phyloP scores from a whole-genome alignment of 2,797 vertebrate genomes.

The Rhinogobio ventralis region DNA sequence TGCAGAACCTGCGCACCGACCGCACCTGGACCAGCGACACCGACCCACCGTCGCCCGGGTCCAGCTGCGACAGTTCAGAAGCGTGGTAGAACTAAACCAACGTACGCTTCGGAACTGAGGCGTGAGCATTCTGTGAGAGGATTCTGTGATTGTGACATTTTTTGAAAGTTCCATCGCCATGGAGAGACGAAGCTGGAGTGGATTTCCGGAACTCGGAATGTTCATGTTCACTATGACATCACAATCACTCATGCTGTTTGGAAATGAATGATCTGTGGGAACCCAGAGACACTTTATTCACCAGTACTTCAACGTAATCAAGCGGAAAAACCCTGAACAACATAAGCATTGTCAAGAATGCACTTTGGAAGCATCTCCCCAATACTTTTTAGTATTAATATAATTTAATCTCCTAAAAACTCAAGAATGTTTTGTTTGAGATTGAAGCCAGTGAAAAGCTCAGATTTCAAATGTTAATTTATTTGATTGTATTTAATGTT shows the following conservation, averaged over 20 bases:
- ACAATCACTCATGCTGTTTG: background rate
- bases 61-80: constrained; percentile 81
- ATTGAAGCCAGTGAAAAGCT: background rate
- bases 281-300: background rate
- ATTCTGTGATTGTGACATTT: constrained; percentile 13
- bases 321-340: background rate
- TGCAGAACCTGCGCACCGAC: constrained; percentile 78
- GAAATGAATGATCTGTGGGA: constrained; percentile 7
- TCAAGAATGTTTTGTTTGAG: constrained; percentile 15
- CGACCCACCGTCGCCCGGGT: constrained; percentile 81
- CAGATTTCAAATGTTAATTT: constrained; percentile 1
- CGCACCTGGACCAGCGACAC: constrained; percentile 80
- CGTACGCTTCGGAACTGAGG: no score
- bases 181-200: constrained; percentile 15
- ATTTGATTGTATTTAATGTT: constrained; percentile 38
- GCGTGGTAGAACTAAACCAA: constrained; percentile 75
- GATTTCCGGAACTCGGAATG: constrained; percentile 1
- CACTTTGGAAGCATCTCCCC: constrained; percentile 38
- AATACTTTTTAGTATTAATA: constrained; percentile 24
- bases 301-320: background rate
- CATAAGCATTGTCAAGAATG: constrained; percentile 26
- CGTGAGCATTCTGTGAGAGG: background rate
- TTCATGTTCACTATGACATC: constrained; percentile 1
- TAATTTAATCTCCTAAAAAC: constrained; percentile 4
- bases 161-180: background rate